A percentile compares a stretch with the other conserved stretches of the same genome.
Conservation (phyloP, 2,113 vertebrate species). For the Malurus cyaneus region DNA sequence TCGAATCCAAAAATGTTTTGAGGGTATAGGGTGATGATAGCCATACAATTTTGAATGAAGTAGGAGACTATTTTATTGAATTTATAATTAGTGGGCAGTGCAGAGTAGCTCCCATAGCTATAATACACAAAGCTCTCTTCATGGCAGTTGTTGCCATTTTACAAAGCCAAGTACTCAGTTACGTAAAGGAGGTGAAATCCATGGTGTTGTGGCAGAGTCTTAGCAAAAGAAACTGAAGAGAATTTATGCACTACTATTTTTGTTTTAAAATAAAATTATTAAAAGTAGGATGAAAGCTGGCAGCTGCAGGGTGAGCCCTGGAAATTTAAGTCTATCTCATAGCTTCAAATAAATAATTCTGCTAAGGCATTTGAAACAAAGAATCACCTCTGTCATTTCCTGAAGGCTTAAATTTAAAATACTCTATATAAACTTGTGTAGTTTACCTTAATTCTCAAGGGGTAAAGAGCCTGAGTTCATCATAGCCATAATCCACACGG, state of each 20-base stretch:
- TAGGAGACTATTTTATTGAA: not conserved
- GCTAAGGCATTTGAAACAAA: not conserved
- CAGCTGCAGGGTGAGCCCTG: not conserved
- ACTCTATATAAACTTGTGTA: not conserved
- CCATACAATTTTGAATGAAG: not conserved
- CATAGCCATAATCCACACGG: not conserved
- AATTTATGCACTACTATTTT: not conserved
- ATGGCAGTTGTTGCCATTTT: not conserved
- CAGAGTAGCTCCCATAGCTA: not conserved
- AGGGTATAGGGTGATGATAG: not conserved
- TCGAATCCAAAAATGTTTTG: not conserved
- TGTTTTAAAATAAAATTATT: not conserved
- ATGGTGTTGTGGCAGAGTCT: not conserved
- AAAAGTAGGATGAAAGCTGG: not conserved
- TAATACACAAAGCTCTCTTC: not conserved
- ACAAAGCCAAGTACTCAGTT: not conserved
- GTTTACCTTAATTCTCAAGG: not conserved
- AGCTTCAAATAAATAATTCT: constrained; percentile 9
- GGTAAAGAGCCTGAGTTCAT: not conserved
- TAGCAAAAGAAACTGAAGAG: not conserved
- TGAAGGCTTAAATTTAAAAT: not conserved
- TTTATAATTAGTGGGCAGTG: not conserved
- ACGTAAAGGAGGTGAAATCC: not conserved
- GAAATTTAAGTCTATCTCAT: not conserved
- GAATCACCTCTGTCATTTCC: constrained; percentile 5